Evolutionary conservation across 2,888 invertebrate genomes (phyloP).

Genomic region (Lycia hirtaria): DNA sequence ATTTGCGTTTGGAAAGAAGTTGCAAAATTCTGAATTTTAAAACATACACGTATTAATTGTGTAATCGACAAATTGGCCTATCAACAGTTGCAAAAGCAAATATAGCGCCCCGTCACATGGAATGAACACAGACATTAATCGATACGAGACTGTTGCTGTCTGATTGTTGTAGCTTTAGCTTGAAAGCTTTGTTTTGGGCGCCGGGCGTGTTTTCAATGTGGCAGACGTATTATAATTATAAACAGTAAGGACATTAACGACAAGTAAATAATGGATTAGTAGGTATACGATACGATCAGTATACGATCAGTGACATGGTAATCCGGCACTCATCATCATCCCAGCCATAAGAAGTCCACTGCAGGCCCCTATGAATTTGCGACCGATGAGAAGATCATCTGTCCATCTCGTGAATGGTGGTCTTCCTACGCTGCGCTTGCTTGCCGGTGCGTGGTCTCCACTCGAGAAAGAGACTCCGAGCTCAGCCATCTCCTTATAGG

Average conservation of each 20-base stretch:
- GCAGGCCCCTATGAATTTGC: too few species aligned
- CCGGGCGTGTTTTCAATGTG: slow-evolving; percentile 19
- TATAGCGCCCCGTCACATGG: slow-evolving; percentile 20
- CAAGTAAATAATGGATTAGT: neutral
- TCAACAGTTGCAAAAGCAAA: slow-evolving; percentile 36
- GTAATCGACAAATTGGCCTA: slow-evolving; percentile 35
- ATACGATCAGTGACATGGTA: too few species aligned
- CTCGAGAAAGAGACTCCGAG: too few species aligned
- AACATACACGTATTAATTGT: slow-evolving; percentile 33
- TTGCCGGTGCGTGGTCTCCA: too few species aligned
- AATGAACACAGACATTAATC: slow-evolving; percentile 9
- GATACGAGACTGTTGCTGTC: slow-evolving; percentile 7
- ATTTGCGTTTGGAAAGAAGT: slow-evolving; percentile 30
- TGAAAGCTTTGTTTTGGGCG: slow-evolving; percentile 28
- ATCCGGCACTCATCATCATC: too few species aligned
- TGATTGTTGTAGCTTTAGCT: slow-evolving; percentile 14
- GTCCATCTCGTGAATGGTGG: too few species aligned
- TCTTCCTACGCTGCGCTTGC: too few species aligned
- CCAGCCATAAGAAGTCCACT: too few species aligned
- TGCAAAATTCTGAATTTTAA: slow-evolving; percentile 29
- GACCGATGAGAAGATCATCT: too few species aligned
- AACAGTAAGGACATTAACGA: slow-evolving; percentile 19
- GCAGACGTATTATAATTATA: neutral
- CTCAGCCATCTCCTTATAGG: too few species aligned
- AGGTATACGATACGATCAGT: too few species aligned